Evolutionary conservation across 2,888 invertebrate genomes (phyloP).

Genomic region (Stramonita haemastoma): DNA sequence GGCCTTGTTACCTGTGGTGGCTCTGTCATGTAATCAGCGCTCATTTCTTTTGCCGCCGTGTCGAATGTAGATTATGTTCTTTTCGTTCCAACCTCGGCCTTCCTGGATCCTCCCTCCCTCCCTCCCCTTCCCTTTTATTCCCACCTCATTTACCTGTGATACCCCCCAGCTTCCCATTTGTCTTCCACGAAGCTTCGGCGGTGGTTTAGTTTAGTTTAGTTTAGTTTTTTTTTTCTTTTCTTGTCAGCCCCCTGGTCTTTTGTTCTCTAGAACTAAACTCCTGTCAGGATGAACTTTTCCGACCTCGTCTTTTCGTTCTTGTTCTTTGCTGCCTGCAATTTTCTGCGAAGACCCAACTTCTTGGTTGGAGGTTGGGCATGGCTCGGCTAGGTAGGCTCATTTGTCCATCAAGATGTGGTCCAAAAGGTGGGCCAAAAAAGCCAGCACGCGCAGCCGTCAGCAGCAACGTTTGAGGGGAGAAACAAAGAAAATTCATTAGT

Average conservation of each 20-base stretch:
- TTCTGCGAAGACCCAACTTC: neutral
- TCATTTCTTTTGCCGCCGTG: constrained; percentile 16
- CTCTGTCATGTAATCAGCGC: constrained; percentile 5
- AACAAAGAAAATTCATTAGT: constrained; percentile 36
- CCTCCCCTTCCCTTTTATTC: neutral
- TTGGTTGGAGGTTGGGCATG: neutral
- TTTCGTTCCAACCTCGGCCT: neutral
- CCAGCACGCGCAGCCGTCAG: neutral
- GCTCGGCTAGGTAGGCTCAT: neutral
- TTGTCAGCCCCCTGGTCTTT: neutral
- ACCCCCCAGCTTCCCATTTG: neutral
- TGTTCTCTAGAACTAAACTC: neutral
- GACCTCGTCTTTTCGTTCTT: neutral
- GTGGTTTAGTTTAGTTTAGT: too few species aligned
- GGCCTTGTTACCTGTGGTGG: neutral
- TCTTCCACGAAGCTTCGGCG: too few species aligned
- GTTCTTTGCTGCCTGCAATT: neutral
- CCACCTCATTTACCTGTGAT: neutral
- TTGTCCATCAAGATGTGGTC: neutral
- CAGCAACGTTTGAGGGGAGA: neutral
- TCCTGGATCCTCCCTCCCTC: neutral
- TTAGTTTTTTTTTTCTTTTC: neutral
- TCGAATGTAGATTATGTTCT: constrained; percentile 20
- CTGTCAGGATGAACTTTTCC: constrained; percentile 2
- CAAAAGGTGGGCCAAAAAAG: neutral